These are phyloP conservation scores for Acipenser ruthenus DNA, from an alignment of 2,797 vertebrate genomes.

Conservation along the genomic window DNA sequence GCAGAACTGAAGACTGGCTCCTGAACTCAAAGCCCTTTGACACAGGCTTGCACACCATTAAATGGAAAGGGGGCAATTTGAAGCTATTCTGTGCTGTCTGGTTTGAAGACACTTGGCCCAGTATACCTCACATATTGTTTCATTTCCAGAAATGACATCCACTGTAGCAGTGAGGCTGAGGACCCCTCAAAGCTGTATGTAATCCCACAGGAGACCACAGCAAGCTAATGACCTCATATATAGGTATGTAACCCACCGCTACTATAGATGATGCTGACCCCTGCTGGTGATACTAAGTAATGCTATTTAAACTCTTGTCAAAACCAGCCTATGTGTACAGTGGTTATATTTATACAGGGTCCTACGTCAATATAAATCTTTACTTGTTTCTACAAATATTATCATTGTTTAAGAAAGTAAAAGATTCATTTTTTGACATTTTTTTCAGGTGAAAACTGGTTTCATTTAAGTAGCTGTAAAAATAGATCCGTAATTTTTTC, in stretches of 20 bases:
- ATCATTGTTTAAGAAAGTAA: too few relatives aligned
- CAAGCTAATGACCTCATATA: slow-evolving; percentile 64
- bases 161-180: slow-evolving; percentile 73
- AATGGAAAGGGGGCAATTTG: neutral
- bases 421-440: too few relatives aligned
- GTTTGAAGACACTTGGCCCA: too few relatives aligned
- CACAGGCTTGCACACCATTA: neutral
- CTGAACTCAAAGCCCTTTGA: too few relatives aligned
- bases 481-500: too few relatives aligned
- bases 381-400: too few relatives aligned
- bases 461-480: too few relatives aligned
- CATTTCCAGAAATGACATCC: slow-evolving; percentile 57
- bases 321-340: too few relatives aligned
- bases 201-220: slow-evolving; percentile 62
- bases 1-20: too few relatives aligned
- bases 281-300: slow-evolving; percentile 18
- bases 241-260: slow-evolving; percentile 36
- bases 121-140: slow-evolving; percentile 4
- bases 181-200: slow-evolving; percentile 60
- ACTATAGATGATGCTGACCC: neutral
- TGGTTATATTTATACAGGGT: too few relatives aligned
- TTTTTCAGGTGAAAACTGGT: too few relatives aligned
- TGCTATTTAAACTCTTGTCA: neutral
- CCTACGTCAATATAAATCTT: too few relatives aligned
- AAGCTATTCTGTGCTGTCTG: neutral